These are phyloP conservation scores for Magallana angulata DNA, from an alignment of 1,140 invertebrate species.

Conservation along the genomic window DNA sequence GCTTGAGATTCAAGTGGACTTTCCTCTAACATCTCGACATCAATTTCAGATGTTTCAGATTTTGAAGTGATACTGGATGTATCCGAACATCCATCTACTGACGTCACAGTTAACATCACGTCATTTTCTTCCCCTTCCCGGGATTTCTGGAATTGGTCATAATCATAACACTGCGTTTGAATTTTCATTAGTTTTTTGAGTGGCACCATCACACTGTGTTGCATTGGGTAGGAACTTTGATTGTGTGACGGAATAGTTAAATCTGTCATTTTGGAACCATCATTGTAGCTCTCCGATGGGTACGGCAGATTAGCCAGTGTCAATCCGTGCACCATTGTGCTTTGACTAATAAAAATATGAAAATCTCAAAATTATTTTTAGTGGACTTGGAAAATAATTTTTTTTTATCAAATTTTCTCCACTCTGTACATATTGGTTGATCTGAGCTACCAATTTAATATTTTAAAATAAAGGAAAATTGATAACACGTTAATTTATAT, in stretches of 20 bases:
- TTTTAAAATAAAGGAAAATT: neutral
- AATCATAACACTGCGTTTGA: neutral
- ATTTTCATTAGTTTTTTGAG: slow-evolving; percentile 16
- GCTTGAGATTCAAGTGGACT: neutral
- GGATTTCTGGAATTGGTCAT: slow-evolving; percentile 7
- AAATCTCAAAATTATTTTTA: neutral
- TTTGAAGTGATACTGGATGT: neutral
- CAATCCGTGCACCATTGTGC: slow-evolving; percentile 21
- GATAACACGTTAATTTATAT: neutral
- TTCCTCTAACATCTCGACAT: slow-evolving; percentile 9
- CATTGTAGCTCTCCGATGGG: neutral
- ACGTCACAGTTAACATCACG: slow-evolving; percentile 15
- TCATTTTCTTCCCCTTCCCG: slow-evolving; percentile 12
- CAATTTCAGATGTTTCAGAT: slow-evolving; percentile 1
- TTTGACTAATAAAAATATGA: neutral
- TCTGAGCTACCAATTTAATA: neutral
- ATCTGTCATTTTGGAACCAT: slow-evolving; percentile 8
- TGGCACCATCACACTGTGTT: slow-evolving; percentile 15
- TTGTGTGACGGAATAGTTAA: neutral
- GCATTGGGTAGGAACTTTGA: neutral
- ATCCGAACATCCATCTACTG: neutral
- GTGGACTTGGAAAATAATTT: neutral
- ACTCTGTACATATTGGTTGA: neutral
- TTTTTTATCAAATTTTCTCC: neutral
- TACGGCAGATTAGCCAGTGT: neutral